Conservation (phyloP, 2,797 vertebrate species). For the Trachurus trachurus region DNA sequence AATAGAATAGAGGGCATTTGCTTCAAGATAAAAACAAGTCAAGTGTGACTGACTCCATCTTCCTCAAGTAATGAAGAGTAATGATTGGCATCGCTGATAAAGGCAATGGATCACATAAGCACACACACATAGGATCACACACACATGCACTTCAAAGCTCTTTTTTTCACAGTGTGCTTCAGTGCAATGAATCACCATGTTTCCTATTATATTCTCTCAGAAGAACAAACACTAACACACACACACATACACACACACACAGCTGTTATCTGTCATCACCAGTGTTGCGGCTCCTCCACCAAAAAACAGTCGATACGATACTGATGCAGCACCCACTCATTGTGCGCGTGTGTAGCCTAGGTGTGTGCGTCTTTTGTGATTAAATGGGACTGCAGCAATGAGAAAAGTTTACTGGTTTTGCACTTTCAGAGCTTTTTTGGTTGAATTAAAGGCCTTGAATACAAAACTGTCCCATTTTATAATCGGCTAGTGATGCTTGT, state of each 20-base stretch:
- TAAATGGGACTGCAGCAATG: constrained; percentile 48
- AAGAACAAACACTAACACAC: constrained; percentile 52
- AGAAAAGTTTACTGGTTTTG: constrained; percentile 33
- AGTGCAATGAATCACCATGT: constrained; percentile 62
- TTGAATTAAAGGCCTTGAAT: constrained; percentile 31
- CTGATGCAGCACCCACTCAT: constrained; percentile 58
- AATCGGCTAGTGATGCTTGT: constrained; percentile 6
- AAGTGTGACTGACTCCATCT: constrained; percentile 81
- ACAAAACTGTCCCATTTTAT: constrained; percentile 22
- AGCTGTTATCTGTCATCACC: constrained; percentile 60
- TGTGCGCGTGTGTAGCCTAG: neutral
- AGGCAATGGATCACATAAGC: constrained; percentile 65
- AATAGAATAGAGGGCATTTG: constrained; percentile 68
- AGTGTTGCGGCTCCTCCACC: constrained; percentile 39
- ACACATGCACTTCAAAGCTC: constrained; percentile 38
- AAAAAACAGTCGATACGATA: constrained; percentile 59
- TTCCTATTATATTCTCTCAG: constrained; percentile 63
- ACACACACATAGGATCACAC: constrained; percentile 4
- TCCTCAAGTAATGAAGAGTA: constrained; percentile 70
- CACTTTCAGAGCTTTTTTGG: constrained; percentile 15
- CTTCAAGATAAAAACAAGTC: constrained; percentile 72
- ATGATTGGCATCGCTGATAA: constrained; percentile 72
- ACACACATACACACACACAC: constrained; percentile 10
- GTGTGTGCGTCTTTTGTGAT: constrained; percentile 46
- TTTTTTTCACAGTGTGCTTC: constrained; percentile 48